These are phyloP conservation scores for Oryzaephilus surinamensis DNA, from an alignment of 1,140 invertebrate species.

Conservation along the genomic window DNA sequence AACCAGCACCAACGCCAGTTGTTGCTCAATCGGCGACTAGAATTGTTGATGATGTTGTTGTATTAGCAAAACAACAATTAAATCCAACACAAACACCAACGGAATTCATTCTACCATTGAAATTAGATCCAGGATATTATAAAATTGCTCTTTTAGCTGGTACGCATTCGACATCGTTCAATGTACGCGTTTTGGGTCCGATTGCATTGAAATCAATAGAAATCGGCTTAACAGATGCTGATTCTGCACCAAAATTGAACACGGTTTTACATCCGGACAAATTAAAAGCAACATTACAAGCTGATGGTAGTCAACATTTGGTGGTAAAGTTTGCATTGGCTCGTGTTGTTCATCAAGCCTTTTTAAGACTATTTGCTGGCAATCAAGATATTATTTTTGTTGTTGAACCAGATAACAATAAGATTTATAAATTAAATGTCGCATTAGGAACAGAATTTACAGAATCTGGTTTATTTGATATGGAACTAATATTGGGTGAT, in stretches of 20 bases:
- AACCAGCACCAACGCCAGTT: constrained; percentile 51
- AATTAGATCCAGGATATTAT: constrained; percentile 76
- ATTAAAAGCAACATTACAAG: constrained; percentile 55
- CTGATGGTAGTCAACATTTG: constrained; percentile 84
- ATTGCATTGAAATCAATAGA: constrained; percentile 69
- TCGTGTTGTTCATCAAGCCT: constrained; percentile 83
- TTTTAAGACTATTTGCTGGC: constrained; percentile 65
- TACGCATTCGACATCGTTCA: constrained; percentile 52
- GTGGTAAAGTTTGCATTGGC: constrained; percentile 72
- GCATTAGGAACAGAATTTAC: constrained; percentile 65
- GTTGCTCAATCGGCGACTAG: constrained; percentile 64
- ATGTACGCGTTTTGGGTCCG: constrained; percentile 61
- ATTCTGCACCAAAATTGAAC: constrained; percentile 67
- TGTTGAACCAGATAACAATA: constrained; percentile 73
- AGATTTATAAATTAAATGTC: constrained; percentile 86
- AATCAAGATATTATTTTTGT: constrained; percentile 85
- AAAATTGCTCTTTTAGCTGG: constrained; percentile 65
- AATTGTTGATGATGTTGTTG: constrained; percentile 61
- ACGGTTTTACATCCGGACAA: constrained; percentile 65
- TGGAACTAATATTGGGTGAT: constrained; percentile 86
- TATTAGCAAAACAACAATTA: constrained; percentile 53
- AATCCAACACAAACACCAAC: constrained; percentile 44
- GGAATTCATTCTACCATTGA: constrained; percentile 69
- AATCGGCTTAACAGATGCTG: constrained; percentile 81
- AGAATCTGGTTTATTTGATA: constrained; percentile 66